Evolutionary conservation across 1,140 invertebrate species (phyloP).

Genomic region (Maconellicoccus hirsutus): DNA sequence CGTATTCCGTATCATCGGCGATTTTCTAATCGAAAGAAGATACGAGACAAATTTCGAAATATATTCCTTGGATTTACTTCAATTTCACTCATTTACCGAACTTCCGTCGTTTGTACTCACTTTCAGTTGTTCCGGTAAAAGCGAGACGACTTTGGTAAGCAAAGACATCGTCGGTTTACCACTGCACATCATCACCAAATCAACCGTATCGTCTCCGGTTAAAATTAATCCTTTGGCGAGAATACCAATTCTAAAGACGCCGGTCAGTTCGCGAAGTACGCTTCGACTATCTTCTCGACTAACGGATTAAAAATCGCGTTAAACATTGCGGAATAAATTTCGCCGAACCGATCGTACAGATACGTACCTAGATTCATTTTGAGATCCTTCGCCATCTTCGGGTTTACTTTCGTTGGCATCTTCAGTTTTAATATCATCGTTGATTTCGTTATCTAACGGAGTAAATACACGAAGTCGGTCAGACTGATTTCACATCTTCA

Average conservation of each 20-base stretch:
- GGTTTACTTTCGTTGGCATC: neutral
- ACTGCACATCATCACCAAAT: slow-evolving; percentile 85
- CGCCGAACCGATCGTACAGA: too few relatives aligned
- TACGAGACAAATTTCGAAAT: too few relatives aligned
- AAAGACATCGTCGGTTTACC: slow-evolving; percentile 83
- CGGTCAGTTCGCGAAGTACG: slow-evolving; percentile 65
- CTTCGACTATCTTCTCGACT: slow-evolving; percentile 51
- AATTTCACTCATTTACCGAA: too few relatives aligned
- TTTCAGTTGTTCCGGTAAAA: slow-evolving; percentile 66
- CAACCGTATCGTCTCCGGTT: slow-evolving; percentile 75
- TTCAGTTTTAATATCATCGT: neutral
- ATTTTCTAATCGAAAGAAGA: too few relatives aligned
- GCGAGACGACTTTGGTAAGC: slow-evolving; percentile 71
- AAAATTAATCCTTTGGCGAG: slow-evolving; percentile 87
- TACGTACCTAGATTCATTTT: neutral
- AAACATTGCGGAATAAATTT: too few relatives aligned
- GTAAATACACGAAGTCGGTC: neutral
- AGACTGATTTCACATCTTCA: too few relatives aligned
- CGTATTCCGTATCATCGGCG: slow-evolving; percentile 69
- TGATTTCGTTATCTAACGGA: neutral
- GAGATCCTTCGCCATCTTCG: neutral
- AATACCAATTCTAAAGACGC: slow-evolving; percentile 92
- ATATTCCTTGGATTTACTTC: too few relatives aligned
- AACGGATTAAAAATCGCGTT: too few relatives aligned
- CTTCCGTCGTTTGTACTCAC: slow-evolving; percentile 34